Base-by-base conservation (phyloP, 2,888 invertebrate species). In the Microlaimidae sp. region DNA sequence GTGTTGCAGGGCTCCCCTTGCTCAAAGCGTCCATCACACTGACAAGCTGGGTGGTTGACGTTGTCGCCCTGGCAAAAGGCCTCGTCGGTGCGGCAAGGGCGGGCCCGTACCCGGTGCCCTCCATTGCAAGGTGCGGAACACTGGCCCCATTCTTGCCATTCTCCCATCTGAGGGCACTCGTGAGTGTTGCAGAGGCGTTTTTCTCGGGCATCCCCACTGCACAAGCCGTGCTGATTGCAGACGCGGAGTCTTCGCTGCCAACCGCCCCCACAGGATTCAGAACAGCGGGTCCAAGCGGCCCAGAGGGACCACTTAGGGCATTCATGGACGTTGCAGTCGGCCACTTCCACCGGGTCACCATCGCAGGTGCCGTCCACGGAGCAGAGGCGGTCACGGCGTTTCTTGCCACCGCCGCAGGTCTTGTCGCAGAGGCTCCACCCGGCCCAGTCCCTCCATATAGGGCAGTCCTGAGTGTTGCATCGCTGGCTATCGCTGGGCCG, bases 121-220 rank as follows among this genome's bases (percentile, higher is more conserved):
- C 43, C 43, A 10, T 24, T 24, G 43, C 43, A 43, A 21, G 13
- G 17, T 7, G 7, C 23, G n/a, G 5, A 7, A 24, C 43, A 43
- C n/a, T 43, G n/a, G 17, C 23, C n/a, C 43, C 43, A 43, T 10
- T 13, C 40, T 13, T 28, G 26, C 55, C 55, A 55, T 10, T 27
- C 17, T 24, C 47, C 21, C 55, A 52, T 53, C 5, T 45, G 13
- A 21, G 55, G 47, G 26, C 55, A 55, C n/a, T 27, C 21, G 19
- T 52, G 47, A 21, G 21, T 29, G 21, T 55, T 38, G 28, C 55
- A 55, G 32, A 17, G 10, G 7, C 32, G 32, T 32, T 17, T 17
- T 13, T 32, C 32, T 32, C 32, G 7, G 17, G 7, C 17, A 32
- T 32, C 17, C 10, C 32, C 32, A 13, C 17, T 17, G 32, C 32